Conservation (phyloP, 2,113 vertebrate genomes). For the Misgurnus mizolepis region DNA sequence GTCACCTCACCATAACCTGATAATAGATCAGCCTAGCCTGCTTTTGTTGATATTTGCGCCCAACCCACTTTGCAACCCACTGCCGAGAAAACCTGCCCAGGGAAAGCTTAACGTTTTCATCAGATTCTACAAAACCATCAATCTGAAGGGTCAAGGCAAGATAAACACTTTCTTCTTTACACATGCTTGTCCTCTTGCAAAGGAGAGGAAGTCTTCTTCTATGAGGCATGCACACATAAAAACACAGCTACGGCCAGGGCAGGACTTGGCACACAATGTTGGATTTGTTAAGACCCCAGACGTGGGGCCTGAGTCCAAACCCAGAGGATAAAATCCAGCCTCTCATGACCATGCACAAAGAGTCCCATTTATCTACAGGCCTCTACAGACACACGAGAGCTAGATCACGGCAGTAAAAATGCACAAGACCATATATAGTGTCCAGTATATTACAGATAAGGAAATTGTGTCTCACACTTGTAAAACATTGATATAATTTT, state of each 20-base stretch:
- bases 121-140: conserved; percentile 43
- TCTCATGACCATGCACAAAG: conserved; percentile 46
- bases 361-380: conserved; percentile 49
- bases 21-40: not conserved
- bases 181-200: conserved; percentile 14
- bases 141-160: conserved; percentile 14
- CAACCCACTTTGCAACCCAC: conserved; percentile 17
- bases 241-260: conserved; percentile 34
- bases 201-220: conserved; percentile 22
- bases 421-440: not conserved
- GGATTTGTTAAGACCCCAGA: conserved; percentile 45
- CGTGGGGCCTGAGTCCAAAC: conserved; percentile 39
- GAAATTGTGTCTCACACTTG: too few species aligned
- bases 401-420: not conserved
- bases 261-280: conserved; percentile 35
- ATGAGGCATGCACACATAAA: conserved; percentile 33
- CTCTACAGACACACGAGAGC: conserved; percentile 14
- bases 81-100: conserved; percentile 54
- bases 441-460: too few species aligned
- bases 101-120: conserved; percentile 50
- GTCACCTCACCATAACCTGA: too few species aligned
- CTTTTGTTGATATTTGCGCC: not conserved
- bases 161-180: conserved; percentile 11
- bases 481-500: too few species aligned
- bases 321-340: conserved; percentile 45